Evolutionary conservation across 53 echinoderm and acorn worm genomes (phyloP).

Genomic region (Stichopus horrens): DNA sequence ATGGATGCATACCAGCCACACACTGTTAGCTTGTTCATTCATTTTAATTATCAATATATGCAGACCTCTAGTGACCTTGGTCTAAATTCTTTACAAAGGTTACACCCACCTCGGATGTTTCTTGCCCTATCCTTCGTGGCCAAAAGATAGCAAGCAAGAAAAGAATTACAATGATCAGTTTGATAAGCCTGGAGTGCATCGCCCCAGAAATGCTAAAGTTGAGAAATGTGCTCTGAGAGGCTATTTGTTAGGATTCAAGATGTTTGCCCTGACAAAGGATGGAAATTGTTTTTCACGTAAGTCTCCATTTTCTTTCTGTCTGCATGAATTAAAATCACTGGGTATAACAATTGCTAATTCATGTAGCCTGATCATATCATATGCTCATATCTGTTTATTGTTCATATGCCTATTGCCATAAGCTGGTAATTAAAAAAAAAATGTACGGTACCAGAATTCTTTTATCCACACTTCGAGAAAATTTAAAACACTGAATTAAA

Average conservation of each 20-base stretch:
- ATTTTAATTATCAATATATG: too few species aligned
- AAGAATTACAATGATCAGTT: conserved; percentile 3
- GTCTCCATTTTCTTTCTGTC: neutral
- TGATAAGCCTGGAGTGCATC: neutral
- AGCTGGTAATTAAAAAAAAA: too few species aligned
- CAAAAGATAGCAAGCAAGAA: conserved; percentile 22
- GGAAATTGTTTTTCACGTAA: conserved; percentile 10
- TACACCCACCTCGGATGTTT: conserved; percentile 18
- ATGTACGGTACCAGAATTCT: too few species aligned
- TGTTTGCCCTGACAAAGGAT: neutral
- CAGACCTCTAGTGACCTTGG: neutral
- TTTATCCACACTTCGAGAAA: too few species aligned
- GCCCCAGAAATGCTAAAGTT: conserved; percentile 5
- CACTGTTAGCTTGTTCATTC: neutral
- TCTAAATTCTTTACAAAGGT: neutral
- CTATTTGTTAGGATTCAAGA: neutral
- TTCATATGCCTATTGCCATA: too few species aligned
- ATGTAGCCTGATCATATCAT: too few species aligned
- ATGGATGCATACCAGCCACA: too few species aligned
- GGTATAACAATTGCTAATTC: too few species aligned
- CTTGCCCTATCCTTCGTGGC: neutral
- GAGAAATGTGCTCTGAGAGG: conserved; percentile 12
- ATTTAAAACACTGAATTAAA: neutral
- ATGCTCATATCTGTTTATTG: too few species aligned
- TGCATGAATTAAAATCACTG: neutral